A percentile compares a stretch with the other conserved stretches of the same genome.
These are phyloP conservation scores for Luehdorfia chinensis DNA, from an alignment of 1,140 invertebrate species.

Conservation along the genomic window DNA sequence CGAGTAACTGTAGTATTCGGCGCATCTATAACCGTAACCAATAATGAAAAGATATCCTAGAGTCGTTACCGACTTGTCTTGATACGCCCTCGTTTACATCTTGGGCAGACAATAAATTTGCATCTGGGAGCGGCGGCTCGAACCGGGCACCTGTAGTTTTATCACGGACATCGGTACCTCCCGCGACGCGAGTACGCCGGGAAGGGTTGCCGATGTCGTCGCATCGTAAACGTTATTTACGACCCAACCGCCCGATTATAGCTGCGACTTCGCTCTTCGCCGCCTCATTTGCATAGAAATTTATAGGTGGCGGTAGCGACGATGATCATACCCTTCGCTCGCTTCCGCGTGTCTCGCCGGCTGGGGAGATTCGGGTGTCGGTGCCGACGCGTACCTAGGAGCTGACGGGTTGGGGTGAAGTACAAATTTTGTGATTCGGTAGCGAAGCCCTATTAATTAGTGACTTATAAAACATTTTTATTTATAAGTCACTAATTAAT, in stretches of 20 bases:
- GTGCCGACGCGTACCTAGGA: neutral
- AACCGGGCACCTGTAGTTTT: conserved; percentile 1
- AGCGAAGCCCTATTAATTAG: no score
- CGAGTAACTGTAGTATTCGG: no score
- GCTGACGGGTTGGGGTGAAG: conserved; percentile 1
- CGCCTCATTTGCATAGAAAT: conserved; percentile 68
- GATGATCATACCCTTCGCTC: neutral
- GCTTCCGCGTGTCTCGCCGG: conserved; percentile 9
- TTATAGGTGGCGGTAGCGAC: conserved; percentile 33
- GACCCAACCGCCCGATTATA: conserved; percentile 50
- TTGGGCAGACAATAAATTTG: conserved; percentile 13
- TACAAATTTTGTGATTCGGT: no score
- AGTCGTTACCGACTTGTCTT: conserved; percentile 2
- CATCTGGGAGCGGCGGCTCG: conserved; percentile 1
- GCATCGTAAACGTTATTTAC: conserved; percentile 67
- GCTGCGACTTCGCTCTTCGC: conserved; percentile 50
- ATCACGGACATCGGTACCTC: conserved; percentile 30
- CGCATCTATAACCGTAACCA: no score
- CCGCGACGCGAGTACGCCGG: conserved; percentile 47
- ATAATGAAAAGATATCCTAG: conserved; percentile 9
- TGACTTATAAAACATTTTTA: no score
- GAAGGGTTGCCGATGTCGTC: conserved; percentile 58
- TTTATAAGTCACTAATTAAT: no score
- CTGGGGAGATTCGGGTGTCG: conserved; percentile 6
- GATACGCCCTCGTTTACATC: conserved; percentile 14